Base-by-base conservation (phyloP, 2,797 vertebrate species). In the Psittacula derbiana region DNA sequence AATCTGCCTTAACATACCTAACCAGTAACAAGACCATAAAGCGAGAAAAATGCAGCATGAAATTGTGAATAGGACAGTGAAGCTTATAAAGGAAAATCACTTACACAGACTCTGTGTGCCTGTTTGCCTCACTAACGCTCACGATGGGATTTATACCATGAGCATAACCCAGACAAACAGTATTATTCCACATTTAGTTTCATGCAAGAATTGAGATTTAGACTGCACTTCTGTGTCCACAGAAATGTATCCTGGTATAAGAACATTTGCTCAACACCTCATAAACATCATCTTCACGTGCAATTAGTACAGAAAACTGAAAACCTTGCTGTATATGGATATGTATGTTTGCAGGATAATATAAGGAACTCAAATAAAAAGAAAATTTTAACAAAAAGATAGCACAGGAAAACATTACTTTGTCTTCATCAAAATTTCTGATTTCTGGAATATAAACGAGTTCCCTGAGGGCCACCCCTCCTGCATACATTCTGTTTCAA, bases 161-260 rank as follows among this genome's bases (percentile, higher is more conserved):
- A 96, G 69, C 86, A 75, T 75, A 90, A 84, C 64, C 58, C 80
- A 92, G 74, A 88, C 60, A 96, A 94, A 93, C n/a, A 65, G 64
- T 71, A 89, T 87, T 95, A 96, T 74, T 81, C 64, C 52, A 82
- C 36, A 93, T 92, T 69, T 82, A 87, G 66, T 71, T 88, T 88
- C 88, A 74, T 82, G 71, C 15, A 70, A 57, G 44, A 84, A 78
- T 10, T 66, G 44, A 93, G 52, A 80, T 85, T 89, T 87, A 81
- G 44, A 89, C 61, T 85, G 30, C 19, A 49, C 82, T 62, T 88
- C 58, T 67, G 4, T n/a, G 6, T 71, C 92, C 33, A 81, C 27
- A 79, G 50, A 82, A 92, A 78, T 60, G 6, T 67, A 47, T 52
- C 12, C 18, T 73, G 31, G 8, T 47, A 12, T 58, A 79, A 75